These are phyloP conservation scores for Arnoldichthys spilopterus DNA, from an alignment of 2,797 vertebrate species.

Conservation along the genomic window DNA sequence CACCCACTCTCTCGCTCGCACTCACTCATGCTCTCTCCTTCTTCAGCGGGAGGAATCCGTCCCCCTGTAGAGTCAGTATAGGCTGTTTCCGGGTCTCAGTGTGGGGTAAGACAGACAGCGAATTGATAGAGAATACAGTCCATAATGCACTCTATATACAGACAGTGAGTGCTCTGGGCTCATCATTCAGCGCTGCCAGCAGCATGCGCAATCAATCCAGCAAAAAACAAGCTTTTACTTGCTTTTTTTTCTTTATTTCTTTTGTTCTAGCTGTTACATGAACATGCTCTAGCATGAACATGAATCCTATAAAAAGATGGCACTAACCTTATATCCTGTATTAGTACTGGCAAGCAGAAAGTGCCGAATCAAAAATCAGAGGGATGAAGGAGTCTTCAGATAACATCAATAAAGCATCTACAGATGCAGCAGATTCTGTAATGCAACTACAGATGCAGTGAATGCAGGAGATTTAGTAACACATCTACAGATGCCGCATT, in stretches of 20 bases:
- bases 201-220: constrained; percentile 24
- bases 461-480: too few relatives aligned
- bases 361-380: background rate
- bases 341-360: background rate
- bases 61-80: constrained; percentile 27
- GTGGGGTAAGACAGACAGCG: constrained; percentile 23
- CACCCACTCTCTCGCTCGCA: background rate
- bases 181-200: constrained; percentile 33
- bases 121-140: constrained; percentile 41
- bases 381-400: too few relatives aligned
- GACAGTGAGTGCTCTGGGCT: constrained; percentile 29
- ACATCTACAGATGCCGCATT: too few relatives aligned
- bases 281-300: background rate
- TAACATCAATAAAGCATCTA: too few relatives aligned
- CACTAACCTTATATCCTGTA: background rate
- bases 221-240: background rate
- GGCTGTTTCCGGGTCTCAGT: constrained; percentile 26
- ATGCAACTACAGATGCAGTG: too few relatives aligned
- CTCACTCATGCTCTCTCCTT: background rate
- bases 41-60: background rate
- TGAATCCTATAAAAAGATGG: background rate
- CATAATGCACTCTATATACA: constrained; percentile 25
- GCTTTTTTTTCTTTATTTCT: background rate
- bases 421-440: too few relatives aligned
- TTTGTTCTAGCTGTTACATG: background rate